Base-by-base conservation (phyloP, 2,113 vertebrate species). In the Microtus pennsylvanicus region DNA sequence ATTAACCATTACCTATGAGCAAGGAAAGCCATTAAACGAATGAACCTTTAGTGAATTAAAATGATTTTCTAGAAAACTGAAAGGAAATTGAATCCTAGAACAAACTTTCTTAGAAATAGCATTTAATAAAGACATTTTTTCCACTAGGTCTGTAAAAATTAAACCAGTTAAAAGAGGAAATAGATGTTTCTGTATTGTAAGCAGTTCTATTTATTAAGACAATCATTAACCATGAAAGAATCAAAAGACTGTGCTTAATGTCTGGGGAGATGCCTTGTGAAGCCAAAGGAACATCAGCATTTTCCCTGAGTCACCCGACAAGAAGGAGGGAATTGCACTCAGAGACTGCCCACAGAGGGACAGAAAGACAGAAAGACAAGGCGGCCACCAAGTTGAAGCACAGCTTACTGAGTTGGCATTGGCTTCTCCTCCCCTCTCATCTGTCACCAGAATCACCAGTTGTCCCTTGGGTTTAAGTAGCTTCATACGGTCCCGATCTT, bases 41-140 rank as follows among this genome's bases (percentile, higher is more conserved):
- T 80, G 91, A 96, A 65, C 3, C 87, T 93, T 67, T 42, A 89
- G 58, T 95, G 86, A 97, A 97, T n/a, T 45, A 95, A 93, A 95
- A 0, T 96, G 94, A 98, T 98, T 97, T 47, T 61, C 89, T 95
- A 91, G 81, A 96, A 97, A 98, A 97, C 92, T 89, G 91, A 95
- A 97, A 97, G 87, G 96, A 96, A 97, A 97, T 77, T 97, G 89
- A 96, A 96, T 83, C 78, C 87, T 95, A 95, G 89, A 96, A 96
- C 69, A 96, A 97, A 95, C 69, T 93, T 89, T 91, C 95, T 96
- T 96, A 86, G 97, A 97, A 97, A 78, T 94, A 65, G 17, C 83
- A 94, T 96, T 95, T 10, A 88, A 58, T 92, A 91, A 97, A 97
- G 92, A 93, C 86, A 90, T 88, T 91, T 82, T 96, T 96, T 94